Conservation (phyloP, 2,113 vertebrate species). For the Prionailurus viverrinus region DNA sequence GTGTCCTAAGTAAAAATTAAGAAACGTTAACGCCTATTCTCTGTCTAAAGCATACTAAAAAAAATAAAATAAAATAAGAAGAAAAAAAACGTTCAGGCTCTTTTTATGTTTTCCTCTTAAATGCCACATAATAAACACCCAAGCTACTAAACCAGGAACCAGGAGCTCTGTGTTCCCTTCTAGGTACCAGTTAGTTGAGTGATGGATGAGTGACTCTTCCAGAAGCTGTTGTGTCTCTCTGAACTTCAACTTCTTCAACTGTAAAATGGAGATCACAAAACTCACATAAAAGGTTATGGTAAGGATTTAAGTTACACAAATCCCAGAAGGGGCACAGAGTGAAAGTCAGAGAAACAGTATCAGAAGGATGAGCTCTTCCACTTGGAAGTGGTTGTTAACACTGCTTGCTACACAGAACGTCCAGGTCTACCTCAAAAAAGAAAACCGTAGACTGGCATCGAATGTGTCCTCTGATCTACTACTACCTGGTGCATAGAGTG, state of each 20-base stretch:
- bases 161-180: background rate
- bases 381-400: background rate
- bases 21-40: background rate
- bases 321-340: background rate
- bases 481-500: background rate
- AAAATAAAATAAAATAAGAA: background rate
- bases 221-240: background rate
- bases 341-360: background rate
- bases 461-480: background rate
- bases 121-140: background rate
- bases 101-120: background rate
- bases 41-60: background rate
- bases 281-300: background rate
- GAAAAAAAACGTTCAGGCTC: background rate
- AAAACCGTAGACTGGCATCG: background rate
- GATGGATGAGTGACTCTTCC: background rate
- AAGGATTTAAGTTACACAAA: background rate
- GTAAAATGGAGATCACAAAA: conserved; percentile 31
- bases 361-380: background rate
- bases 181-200: background rate
- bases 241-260: background rate
- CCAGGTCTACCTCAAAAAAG: background rate
- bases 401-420: background rate
- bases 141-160: background rate
- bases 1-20: conserved; percentile 13